Evolutionary conservation across 2,888 invertebrate genomes (phyloP), one percentile per base, ranked within the genome.

Genomic region (Tanypteryx hageni): DNA sequence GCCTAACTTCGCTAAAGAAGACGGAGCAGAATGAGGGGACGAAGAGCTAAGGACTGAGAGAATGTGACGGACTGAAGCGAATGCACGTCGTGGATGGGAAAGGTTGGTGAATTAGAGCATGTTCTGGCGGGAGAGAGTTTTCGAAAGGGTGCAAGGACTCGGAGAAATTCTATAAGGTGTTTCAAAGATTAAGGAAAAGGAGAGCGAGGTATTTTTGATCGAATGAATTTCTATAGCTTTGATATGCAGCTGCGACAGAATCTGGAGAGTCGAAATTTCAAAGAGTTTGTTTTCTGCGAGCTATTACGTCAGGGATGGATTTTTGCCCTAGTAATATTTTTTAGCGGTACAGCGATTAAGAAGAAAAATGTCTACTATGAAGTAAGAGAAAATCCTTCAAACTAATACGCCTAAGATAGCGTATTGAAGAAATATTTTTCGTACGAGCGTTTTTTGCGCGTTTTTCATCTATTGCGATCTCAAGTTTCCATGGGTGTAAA

Each of bases 1-100:
- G 89, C 89, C 89, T 89, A 89, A 89, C 89, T 89, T 89, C 64
- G 44, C 64, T 68, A 58, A 89, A 64, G 64, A 89, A 89, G 64
- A 5, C 64, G 44, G 59, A 58, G 58, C 1, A 68, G 89, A 44
- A 44, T 27, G 85, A 58, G 18, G n/a, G 58, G 9, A 18, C 10
- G 85, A 59, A 16, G 22, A 0, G 57, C 56, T 16, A 64, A 44
- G 44, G 89, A 64, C 27, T 31, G 89, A 64, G 64, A 27, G 61
- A 89, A 27, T 31, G 44, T 44, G 44, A 44, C 44, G 44, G 44
- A 44, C 44, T 44, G 44, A 44, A 44, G 5, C 5, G 44, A 5
- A 44, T 44, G 44, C 44, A 44, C 44, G 44, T 1, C 44, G 44
- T 61, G 58, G 85, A 22, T 11, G 14, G 64, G 31, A 9, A 64